Evolutionary conservation across 1,140 invertebrate genomes (phyloP).

Genomic region (Pachypsylla venusta): DNA sequence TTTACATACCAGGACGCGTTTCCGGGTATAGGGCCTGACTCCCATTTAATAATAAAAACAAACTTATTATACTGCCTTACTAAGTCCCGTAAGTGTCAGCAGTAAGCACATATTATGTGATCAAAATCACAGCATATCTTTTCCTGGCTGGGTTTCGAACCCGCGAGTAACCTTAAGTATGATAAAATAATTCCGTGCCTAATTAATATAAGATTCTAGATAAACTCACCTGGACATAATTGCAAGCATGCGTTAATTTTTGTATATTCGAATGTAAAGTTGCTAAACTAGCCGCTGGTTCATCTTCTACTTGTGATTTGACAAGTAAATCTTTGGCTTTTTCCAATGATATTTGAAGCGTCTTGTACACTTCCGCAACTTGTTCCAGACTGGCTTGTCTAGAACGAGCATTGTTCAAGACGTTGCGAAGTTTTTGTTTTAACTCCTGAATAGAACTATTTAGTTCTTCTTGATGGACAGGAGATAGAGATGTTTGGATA

Average conservation of each 20-base stretch:
- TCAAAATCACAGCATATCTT: no score
- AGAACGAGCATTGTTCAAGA: constrained; percentile 47
- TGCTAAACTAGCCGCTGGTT: constrained; percentile 55
- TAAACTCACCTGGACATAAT: constrained; percentile 57
- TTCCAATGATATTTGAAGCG: constrained; percentile 57
- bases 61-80: no score
- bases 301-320: constrained; percentile 54
- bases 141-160: no score
- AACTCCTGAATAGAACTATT: constrained; percentile 60
- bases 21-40: no score
- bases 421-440: constrained; percentile 62
- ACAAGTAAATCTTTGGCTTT: constrained; percentile 55
- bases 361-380: constrained; percentile 42
- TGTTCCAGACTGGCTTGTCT: constrained; percentile 19
- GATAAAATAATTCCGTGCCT: no score
- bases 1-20: no score
- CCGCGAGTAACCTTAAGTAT: no score
- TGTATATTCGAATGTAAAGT: constrained; percentile 63
- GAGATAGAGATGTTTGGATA: constrained; percentile 67
- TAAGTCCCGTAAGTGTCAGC: no score
- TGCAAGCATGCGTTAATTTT: constrained; percentile 57
- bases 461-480: constrained; percentile 62
- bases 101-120: no score
- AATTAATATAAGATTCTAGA: not conserved
- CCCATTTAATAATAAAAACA: no score